Percentiles rank a stretch among this genome's conserved stretches.
These are phyloP conservation scores for Lasioglossum oenotherae DNA, from an alignment of 2,888 invertebrate genomes.

Conservation along the genomic window DNA sequence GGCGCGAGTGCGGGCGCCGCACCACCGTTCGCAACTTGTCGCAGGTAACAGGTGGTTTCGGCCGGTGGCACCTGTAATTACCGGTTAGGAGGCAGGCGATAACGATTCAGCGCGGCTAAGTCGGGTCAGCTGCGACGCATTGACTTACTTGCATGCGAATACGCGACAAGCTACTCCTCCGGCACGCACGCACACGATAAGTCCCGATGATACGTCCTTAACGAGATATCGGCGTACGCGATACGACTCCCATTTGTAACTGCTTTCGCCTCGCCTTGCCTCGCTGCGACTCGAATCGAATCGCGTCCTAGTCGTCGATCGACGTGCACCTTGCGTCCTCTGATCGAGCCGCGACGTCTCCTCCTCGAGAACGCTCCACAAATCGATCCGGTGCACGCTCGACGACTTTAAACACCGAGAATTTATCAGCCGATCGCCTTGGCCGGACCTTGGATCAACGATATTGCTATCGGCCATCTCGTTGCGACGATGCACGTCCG, in stretches of 20 bases:
- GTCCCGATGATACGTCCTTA: slow-evolving; percentile 40
- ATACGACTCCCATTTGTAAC: slow-evolving; percentile 30
- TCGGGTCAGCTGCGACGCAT: slow-evolving; percentile 64
- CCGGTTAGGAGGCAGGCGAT: slow-evolving; percentile 70
- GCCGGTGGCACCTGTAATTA: slow-evolving; percentile 72
- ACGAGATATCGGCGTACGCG: slow-evolving; percentile 37
- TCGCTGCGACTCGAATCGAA: not conserved
- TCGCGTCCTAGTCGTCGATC: slow-evolving; percentile 2
- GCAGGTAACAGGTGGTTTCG: slow-evolving; percentile 75
- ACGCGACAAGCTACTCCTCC: slow-evolving; percentile 41
- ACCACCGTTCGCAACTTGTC: slow-evolving; percentile 57
- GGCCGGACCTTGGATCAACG: not conserved
- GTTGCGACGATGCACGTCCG: not conserved
- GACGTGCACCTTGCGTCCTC: slow-evolving; percentile 26
- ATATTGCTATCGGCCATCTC: not conserved
- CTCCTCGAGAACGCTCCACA: not conserved
- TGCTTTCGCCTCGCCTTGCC: not conserved
- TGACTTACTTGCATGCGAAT: slow-evolving; percentile 57
- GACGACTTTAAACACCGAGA: not conserved
- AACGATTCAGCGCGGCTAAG: slow-evolving; percentile 65
- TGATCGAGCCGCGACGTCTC: not conserved
- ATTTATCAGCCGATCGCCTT: not conserved
- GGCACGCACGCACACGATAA: slow-evolving; percentile 43
- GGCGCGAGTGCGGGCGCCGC: not conserved
- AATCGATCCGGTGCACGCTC: not conserved